phyloP scores from a whole-genome alignment of 2,113 vertebrate species.

The Stigmatopora nigra region DNA sequence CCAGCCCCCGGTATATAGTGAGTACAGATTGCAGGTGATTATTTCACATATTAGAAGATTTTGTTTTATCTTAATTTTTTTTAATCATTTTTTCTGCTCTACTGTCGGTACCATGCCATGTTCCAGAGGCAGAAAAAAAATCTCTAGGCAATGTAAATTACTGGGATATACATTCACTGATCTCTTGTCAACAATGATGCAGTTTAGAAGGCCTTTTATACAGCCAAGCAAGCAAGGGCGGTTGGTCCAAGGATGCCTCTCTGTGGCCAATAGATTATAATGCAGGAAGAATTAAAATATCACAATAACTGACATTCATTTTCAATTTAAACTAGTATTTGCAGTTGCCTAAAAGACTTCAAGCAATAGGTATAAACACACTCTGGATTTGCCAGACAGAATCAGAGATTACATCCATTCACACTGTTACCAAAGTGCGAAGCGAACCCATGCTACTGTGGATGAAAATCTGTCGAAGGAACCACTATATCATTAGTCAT shows the following conservation, averaged over 20 bases:
- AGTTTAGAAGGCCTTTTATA: slow-evolving; percentile 74
- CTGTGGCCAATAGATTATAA: slow-evolving; percentile 79
- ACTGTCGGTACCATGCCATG: background rate
- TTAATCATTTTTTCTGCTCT: too few species aligned
- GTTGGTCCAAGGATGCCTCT: slow-evolving; percentile 88
- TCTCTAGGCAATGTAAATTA: slow-evolving; percentile 76
- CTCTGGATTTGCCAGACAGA: background rate
- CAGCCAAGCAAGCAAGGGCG: slow-evolving; percentile 70
- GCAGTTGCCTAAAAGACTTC: background rate
- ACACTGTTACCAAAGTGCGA: background rate
- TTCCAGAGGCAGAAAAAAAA: slow-evolving; percentile 58
- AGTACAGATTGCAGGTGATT: slow-evolving; percentile 38
- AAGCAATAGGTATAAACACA: background rate
- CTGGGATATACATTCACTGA: slow-evolving; percentile 80
- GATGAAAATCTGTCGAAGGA: background rate
- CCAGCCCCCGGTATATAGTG: slow-evolving; percentile 7
- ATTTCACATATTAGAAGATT: slow-evolving; percentile 39
- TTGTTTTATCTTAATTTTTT: slow-evolving; percentile 1
- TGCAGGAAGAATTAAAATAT: slow-evolving; percentile 65
- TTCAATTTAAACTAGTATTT: background rate
- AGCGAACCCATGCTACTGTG: background rate
- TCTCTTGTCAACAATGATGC: slow-evolving; percentile 81
- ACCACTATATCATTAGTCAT: background rate
- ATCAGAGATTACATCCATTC: background rate
- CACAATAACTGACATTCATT: slow-evolving; percentile 28